Conservation (phyloP, 2,888 invertebrate species). For the Agrotis puta region DNA sequence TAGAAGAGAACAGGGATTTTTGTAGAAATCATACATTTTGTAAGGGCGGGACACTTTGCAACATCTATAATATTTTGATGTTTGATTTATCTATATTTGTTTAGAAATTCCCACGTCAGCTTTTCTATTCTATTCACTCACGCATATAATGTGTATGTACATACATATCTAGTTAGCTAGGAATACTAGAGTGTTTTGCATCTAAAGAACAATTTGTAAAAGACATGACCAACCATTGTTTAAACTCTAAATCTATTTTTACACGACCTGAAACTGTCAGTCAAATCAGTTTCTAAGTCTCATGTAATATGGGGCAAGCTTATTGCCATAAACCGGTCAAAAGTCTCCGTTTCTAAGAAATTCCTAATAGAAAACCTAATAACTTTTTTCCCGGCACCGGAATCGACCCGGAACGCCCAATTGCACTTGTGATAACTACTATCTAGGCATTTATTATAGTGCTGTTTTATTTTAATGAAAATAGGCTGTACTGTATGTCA, state of each 20-base stretch:
- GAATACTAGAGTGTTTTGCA: background rate
- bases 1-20: background rate
- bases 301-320: too few relatives aligned
- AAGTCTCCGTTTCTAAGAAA: too few relatives aligned
- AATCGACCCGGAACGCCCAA: too few relatives aligned
- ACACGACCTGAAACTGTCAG: too few relatives aligned
- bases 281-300: too few relatives aligned
- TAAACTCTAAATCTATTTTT: background rate
- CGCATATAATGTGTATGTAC: conserved; percentile 19
- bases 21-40: background rate
- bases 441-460: background rate
- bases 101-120: background rate
- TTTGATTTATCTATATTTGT: background rate
- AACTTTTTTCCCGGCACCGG: too few relatives aligned
- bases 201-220: conserved; percentile 9
- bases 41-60: conserved; percentile 16
- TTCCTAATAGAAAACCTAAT: too few relatives aligned
- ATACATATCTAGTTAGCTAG: conserved; percentile 23
- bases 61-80: conserved; percentile 4
- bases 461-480: background rate
- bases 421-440: too few relatives aligned
- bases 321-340: too few relatives aligned
- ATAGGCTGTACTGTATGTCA: background rate
- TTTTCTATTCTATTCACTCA: conserved; percentile 10
- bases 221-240: background rate